phyloP scores from a whole-genome alignment of 2,888 invertebrate species.

The Meteorus cinctellus region DNA sequence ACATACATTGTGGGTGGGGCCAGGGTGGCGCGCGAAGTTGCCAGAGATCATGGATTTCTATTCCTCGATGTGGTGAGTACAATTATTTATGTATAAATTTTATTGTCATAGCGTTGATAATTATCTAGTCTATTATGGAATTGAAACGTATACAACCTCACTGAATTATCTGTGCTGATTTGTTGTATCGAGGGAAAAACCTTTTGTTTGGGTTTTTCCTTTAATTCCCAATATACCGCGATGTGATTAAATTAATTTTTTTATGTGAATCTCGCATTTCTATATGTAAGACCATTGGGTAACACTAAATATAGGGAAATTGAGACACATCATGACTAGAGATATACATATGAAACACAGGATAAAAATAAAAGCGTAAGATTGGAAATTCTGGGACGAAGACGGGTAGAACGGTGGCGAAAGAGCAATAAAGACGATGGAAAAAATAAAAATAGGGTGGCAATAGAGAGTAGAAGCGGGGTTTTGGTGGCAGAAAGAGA shows the following conservation, averaged over 20 bases:
- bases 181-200: not conserved
- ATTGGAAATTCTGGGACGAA: slow-evolving; percentile 9
- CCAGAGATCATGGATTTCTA: slow-evolving; percentile 77
- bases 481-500: no score
- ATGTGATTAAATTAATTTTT: not conserved
- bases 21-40: slow-evolving; percentile 74
- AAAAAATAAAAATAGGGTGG: not conserved
- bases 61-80: slow-evolving; percentile 76
- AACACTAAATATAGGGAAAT: not conserved
- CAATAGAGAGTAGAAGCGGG: not conserved
- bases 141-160: no score
- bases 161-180: not conserved
- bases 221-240: not conserved
- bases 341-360: not conserved
- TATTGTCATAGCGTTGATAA: no score
- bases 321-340: not conserved
- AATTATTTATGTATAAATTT: not conserved
- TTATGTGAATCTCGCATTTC: not conserved
- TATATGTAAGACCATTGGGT: not conserved
- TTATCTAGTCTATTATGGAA: no score
- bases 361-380: slow-evolving; percentile 37
- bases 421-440: not conserved
- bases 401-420: not conserved
- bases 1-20: slow-evolving; percentile 76
- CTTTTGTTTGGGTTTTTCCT: not conserved